Evolutionary conservation across 2,113 vertebrate species (phyloP).

Genomic region (Isichthys henryi): DNA sequence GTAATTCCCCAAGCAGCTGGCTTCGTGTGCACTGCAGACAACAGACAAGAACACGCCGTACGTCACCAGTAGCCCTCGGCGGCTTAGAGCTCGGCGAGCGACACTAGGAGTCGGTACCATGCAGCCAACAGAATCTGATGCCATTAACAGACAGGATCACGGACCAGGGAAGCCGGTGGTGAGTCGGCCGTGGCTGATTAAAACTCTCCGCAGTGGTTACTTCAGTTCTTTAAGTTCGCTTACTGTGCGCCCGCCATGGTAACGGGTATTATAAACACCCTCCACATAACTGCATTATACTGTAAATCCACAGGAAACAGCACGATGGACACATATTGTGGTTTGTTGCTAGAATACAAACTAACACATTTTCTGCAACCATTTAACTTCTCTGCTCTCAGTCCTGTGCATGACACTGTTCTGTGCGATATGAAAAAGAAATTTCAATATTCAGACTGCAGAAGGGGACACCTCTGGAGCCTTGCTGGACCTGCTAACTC

Average conservation of each 20-base stretch:
- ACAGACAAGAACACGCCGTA: neutral
- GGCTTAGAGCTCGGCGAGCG: neutral
- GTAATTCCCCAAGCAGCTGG: conserved; percentile 29
- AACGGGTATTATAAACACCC: neutral
- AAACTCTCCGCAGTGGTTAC: too few species aligned
- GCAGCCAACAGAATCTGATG: neutral
- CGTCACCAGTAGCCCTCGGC: neutral
- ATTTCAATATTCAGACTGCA: neutral
- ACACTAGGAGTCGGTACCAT: neutral
- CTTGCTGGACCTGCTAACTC: neutral
- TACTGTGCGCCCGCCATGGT: neutral
- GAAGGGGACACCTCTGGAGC: neutral
- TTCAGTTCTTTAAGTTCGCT: neutral
- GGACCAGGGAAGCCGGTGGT: neutral
- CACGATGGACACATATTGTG: neutral
- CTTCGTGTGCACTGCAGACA: neutral
- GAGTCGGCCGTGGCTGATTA: neutral
- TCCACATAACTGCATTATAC: neutral
- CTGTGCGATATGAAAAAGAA: neutral
- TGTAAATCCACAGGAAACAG: neutral
- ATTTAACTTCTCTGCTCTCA: neutral
- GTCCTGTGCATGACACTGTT: neutral
- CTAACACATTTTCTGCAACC: neutral
- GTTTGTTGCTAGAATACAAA: neutral
- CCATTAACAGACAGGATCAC: neutral